These are phyloP conservation scores for Tyrophagus putrescentiae DNA, from an alignment of 1,140 invertebrate genomes.

Conservation along the genomic window DNA sequence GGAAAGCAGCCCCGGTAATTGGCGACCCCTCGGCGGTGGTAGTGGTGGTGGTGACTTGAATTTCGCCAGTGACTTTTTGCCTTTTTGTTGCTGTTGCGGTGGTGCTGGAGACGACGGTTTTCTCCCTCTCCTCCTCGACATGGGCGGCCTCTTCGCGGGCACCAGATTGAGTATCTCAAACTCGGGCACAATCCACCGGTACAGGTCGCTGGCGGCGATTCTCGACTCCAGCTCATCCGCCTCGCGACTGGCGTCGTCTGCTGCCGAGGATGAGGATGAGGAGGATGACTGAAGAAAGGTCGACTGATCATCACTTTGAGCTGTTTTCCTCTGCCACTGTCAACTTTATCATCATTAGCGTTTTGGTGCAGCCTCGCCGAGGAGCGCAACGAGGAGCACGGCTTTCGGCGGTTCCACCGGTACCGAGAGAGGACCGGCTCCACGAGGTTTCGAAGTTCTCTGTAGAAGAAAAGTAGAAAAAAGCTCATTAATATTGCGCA, in stretches of 20 bases:
- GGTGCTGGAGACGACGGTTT: background rate
- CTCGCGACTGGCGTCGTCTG: background rate
- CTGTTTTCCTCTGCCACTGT: background rate
- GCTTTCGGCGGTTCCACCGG: slow-evolving; percentile 29
- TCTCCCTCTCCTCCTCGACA: too few species aligned
- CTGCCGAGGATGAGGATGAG: slow-evolving; percentile 1
- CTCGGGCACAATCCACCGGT: slow-evolving; percentile 20
- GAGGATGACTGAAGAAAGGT: background rate
- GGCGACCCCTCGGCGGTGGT: too few species aligned
- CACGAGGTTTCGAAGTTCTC: slow-evolving; percentile 6
- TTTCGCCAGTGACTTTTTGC: too few species aligned
- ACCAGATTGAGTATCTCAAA: slow-evolving; percentile 29
- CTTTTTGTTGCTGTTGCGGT: background rate
- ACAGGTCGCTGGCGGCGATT: background rate
- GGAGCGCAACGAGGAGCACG: background rate
- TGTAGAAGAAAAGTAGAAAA: background rate
- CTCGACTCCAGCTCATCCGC: background rate
- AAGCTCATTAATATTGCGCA: too few species aligned
- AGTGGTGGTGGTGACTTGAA: too few species aligned
- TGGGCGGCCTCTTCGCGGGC: background rate
- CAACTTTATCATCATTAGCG: background rate
- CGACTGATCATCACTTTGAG: background rate
- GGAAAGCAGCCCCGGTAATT: too few species aligned
- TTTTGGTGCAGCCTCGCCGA: background rate
- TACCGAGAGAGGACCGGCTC: background rate